phyloP scores from a whole-genome alignment of 2,888 invertebrate genomes.

The Brachycybe producta region DNA sequence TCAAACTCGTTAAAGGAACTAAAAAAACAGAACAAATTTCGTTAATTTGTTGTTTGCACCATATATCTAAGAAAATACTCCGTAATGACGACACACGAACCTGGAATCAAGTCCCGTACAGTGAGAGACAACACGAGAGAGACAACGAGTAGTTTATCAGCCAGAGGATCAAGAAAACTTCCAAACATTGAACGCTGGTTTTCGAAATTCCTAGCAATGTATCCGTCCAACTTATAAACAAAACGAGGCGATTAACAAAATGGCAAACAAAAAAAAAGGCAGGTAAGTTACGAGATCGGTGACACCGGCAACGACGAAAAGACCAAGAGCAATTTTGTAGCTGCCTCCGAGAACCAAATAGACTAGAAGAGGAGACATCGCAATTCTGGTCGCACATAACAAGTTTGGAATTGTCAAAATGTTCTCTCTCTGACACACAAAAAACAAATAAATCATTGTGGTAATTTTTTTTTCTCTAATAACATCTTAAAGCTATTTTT shows the following conservation, averaged over 20 bases:
- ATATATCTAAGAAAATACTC: too few species aligned
- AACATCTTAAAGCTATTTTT: too few species aligned
- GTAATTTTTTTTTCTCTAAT: too few species aligned
- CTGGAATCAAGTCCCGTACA: constrained; percentile 70
- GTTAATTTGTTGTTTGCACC: too few species aligned
- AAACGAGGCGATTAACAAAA: constrained; percentile 15
- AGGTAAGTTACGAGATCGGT: constrained; percentile 87
- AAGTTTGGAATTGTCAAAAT: constrained; percentile 87
- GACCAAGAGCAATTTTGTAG: constrained; percentile 60
- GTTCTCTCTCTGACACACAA: constrained; percentile 65
- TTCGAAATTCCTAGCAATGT: constrained; percentile 84
- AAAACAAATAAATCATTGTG: constrained; percentile 13
- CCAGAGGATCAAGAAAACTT: constrained; percentile 89
- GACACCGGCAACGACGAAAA: constrained; percentile 73
- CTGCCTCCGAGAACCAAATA: constrained; percentile 71
- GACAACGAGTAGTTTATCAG: constrained; percentile 86
- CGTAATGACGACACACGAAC: too few species aligned
- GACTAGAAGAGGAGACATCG: constrained; percentile 74
- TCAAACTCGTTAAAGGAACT: constrained; percentile 48
- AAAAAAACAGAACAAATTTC: constrained; percentile 8
- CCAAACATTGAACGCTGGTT: constrained; percentile 86
- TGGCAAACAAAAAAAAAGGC: neutral
- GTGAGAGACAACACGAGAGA: constrained; percentile 77
- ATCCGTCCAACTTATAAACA: constrained; percentile 71
- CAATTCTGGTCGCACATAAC: constrained; percentile 70